A percentile compares a stretch with the other conserved stretches of the same genome.
Conservation (phyloP, 2,797 vertebrate genomes). For the Synaphobranchus kaupii region DNA sequence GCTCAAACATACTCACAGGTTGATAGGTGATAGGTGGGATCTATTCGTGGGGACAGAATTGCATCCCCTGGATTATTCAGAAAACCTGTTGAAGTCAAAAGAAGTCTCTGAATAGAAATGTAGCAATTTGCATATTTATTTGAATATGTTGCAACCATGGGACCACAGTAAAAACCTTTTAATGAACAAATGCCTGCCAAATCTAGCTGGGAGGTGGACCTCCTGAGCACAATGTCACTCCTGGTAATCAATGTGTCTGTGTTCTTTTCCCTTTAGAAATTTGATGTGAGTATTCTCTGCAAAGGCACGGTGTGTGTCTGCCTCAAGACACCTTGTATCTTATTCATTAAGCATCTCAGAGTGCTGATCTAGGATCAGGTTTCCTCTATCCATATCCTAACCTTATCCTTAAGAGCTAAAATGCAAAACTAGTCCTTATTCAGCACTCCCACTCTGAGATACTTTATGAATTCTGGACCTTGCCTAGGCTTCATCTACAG, state of each 20-base stretch:
- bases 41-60: slow-evolving; percentile 55
- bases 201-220: slow-evolving; percentile 45
- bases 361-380: neutral
- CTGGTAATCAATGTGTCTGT: slow-evolving; percentile 53
- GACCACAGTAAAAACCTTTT: slow-evolving; percentile 54
- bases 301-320: slow-evolving; percentile 10
- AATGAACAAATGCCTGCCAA: slow-evolving; percentile 61
- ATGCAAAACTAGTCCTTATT: neutral
- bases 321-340: neutral
- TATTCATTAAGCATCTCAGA: neutral
- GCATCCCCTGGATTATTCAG: slow-evolving; percentile 66
- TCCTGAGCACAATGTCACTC: slow-evolving; percentile 54
- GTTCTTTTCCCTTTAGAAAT: slow-evolving; percentile 2
- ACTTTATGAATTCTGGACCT: neutral
- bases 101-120: slow-evolving; percentile 66
- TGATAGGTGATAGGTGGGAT: slow-evolving; percentile 62
- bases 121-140: slow-evolving; percentile 74
- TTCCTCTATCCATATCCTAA: neutral
- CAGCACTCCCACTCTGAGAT: neutral
- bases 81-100: slow-evolving; percentile 64
- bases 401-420: neutral
- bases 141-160: slow-evolving; percentile 59
- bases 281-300: neutral
- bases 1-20: slow-evolving; percentile 48
- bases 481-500: slow-evolving; percentile 12